Evolutionary conservation across 2,888 invertebrate genomes (phyloP), one percentile per base, ranked within the genome.

Genomic region (Pseudanteris insignis): DNA sequence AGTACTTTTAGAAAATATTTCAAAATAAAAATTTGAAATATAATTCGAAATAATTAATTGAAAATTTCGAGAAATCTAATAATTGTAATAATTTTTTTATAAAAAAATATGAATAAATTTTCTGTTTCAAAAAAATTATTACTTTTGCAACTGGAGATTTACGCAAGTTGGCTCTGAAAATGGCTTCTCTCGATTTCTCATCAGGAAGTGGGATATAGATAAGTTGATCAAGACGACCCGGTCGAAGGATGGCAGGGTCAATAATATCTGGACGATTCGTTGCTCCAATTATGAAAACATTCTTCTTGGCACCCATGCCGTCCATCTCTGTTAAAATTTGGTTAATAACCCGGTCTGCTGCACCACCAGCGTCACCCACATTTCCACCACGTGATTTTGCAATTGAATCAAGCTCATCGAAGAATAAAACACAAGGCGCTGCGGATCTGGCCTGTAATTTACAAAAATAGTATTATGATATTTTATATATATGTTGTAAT

Each of bases 301-400:
- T 99, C 83, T 99, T 99, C 86, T 99, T 99, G 18, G 96, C 93
- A 25, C 96, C 96, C 98, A 99, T 99, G 74, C 99, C 99, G 81
- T 99, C 99, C 99, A 99, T 99, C 85, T 99, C 99, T 1, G 99
- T 99, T 51, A 99, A 86, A 75, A 99, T 95, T 85, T 99, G 99
- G 84, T 99, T 99, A 81, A 99, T 99, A 60, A 99, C 99, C 67
- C 99, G 87, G 83, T 99, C 99, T 1, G 98, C 97, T 28, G 99
- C 98, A 58, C 96, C 96, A 68, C 98, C 97, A 30, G 96, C 98
- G 84, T 99, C 98, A 13, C 98, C 97, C 55, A 92, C 91, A 73
- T 90, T 94, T 14, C 97, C 98, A 67, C 99, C 99, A 81, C 99
- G 90, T 1, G 98, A 93, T 83, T 99, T 99, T 13, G 99, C 99